These are phyloP conservation scores for Masticophis lateralis DNA, from an alignment of 2,797 vertebrate genomes.

Conservation along the genomic window DNA sequence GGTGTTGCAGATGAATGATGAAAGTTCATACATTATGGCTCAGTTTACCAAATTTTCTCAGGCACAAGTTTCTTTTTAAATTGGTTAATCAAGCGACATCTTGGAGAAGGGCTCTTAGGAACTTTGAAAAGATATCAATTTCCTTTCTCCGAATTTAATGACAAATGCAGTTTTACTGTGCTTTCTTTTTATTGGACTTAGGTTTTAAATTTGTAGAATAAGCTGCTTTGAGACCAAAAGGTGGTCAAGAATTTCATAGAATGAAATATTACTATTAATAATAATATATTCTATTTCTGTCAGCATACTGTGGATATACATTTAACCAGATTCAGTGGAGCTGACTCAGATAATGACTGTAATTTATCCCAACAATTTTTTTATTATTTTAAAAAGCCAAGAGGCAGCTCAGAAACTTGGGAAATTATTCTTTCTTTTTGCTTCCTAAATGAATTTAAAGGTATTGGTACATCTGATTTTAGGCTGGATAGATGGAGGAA, in stretches of 20 bases:
- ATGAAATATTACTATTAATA: not conserved
- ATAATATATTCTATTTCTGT: not conserved
- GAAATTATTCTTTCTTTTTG: not conserved
- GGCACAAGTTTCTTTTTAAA: conserved; percentile 2
- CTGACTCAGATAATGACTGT: not conserved
- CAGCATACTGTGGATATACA: not conserved
- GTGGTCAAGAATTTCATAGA: not conserved
- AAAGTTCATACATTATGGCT: conserved; percentile 28
- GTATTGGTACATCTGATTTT: not conserved
- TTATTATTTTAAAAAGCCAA: not conserved
- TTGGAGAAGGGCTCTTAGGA: conserved; percentile 18
- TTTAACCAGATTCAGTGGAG: not conserved
- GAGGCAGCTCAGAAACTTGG: not conserved
- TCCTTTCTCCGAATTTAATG: not conserved
- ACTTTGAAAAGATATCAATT: not conserved
- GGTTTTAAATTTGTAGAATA: not conserved
- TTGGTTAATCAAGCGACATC: conserved; percentile 20
- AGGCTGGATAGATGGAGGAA: not conserved
- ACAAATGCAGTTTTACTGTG: not conserved
- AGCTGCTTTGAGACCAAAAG: not conserved
- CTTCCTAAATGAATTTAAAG: not conserved
- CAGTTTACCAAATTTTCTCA: conserved; percentile 11
- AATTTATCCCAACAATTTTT: not conserved
- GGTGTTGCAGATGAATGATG: conserved; percentile 22
- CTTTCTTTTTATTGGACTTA: not conserved